These are phyloP conservation scores for Dendropsophus ebraccatus DNA, from an alignment of 2,113 vertebrate species.

Conservation along the genomic window DNA sequence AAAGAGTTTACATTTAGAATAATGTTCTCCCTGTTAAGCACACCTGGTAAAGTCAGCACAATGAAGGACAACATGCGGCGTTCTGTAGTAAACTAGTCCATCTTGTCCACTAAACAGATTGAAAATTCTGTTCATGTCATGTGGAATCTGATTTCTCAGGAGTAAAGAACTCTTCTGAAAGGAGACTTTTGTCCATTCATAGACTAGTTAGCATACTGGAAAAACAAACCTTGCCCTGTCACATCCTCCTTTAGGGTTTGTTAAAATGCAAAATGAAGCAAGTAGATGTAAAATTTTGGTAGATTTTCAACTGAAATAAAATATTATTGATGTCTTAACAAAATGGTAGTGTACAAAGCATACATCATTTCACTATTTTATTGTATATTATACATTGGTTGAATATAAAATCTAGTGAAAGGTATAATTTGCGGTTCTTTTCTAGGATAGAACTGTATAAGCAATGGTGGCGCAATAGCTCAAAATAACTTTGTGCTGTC, in stretches of 20 bases:
- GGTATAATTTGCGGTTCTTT: too few species aligned
- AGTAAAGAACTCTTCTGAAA: constrained; percentile 74
- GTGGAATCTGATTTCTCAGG: constrained; percentile 67
- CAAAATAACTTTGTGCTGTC: too few species aligned
- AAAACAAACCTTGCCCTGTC: constrained; percentile 4
- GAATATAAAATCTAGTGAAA: too few species aligned
- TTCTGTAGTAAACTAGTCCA: background rate
- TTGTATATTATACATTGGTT: background rate
- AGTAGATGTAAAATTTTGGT: background rate
- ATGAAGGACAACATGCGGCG: background rate
- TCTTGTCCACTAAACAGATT: background rate
- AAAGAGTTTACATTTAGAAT: too few species aligned
- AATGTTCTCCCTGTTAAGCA: too few species aligned
- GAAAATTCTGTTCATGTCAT: constrained; percentile 62
- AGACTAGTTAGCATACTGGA: constrained; percentile 6
- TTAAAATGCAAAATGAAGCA: background rate
- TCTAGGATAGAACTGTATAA: too few species aligned
- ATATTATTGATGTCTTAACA: too few species aligned
- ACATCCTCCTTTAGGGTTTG: background rate
- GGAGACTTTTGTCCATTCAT: constrained; percentile 76
- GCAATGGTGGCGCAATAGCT: too few species aligned
- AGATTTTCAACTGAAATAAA: background rate
- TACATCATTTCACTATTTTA: background rate
- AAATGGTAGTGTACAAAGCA: background rate
- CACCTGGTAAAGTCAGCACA: background rate